Conservation (phyloP, 1,140 invertebrate species). For the Venustaconcha ellipsiformis region DNA sequence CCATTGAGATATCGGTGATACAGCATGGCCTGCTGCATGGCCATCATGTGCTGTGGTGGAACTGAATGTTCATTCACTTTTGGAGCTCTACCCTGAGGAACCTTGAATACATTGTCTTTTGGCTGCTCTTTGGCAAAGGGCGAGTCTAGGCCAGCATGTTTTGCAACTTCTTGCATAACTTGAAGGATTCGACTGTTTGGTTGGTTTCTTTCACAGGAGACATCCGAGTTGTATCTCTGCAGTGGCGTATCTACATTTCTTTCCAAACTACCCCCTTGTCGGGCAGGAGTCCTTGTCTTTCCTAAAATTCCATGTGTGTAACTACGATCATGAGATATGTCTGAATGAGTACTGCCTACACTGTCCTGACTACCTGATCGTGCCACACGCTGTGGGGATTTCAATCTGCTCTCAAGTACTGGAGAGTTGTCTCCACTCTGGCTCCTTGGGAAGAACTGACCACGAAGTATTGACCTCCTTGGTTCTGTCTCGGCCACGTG, state of each 20-base stretch:
- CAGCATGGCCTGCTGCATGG: conserved; percentile 13
- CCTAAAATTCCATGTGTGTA: conserved; percentile 34
- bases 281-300: conserved; percentile 1
- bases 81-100: not conserved
- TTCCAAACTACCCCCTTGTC: conserved; percentile 58
- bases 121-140: conserved; percentile 10
- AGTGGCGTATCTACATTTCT: conserved; percentile 37
- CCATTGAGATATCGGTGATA: not conserved
- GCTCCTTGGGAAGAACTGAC: conserved; percentile 32
- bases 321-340: conserved; percentile 68
- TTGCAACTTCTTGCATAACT: conserved; percentile 67
- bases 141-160: conserved; percentile 56
- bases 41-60: conserved; percentile 7
- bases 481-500: conserved; percentile 32
- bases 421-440: conserved; percentile 45
- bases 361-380: conserved; percentile 70
- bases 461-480: conserved; percentile 21
- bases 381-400: conserved; percentile 58
- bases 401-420: conserved; percentile 36
- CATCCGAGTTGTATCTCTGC: conserved; percentile 20
- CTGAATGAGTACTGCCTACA: conserved; percentile 69
- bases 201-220: conserved; percentile 25
- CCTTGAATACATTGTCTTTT: conserved; percentile 6
- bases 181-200: conserved; percentile 61
- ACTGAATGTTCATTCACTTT: conserved; percentile 25